Evolutionary conservation across 2,113 vertebrate species (phyloP), one percentile per base, ranked within the genome.

Genomic region (Corythoichthys haematopterus): DNA sequence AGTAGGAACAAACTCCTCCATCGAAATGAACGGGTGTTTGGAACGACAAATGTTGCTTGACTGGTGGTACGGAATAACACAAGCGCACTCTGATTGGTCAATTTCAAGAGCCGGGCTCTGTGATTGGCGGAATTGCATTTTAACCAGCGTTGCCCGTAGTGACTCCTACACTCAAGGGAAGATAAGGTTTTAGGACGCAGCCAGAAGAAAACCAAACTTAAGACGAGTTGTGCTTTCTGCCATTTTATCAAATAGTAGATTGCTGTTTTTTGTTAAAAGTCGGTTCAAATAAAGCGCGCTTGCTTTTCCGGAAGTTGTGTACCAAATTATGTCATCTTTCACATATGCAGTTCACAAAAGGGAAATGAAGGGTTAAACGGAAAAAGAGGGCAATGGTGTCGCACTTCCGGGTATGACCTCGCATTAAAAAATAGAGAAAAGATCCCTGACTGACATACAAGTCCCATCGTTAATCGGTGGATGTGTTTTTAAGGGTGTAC

Each of bases 111-210:
- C 59, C 33, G 2, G 20, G 40, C 0, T n/a, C 61, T 69, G 45
- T 84, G 86, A 89, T 91, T 91, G 87, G 89, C n/a, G 10, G 65
- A 74, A 7, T 9, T 3, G 20, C 3, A 57, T 72, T 80, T 64
- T 33, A 7, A 38, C 37, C 2, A 12, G 16, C 53, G 88, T 89
- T 87, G 78, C 80, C 74, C 50, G 6, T 79, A 76, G 85, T 16
- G 80, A 87, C 87, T 78, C 84, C 86, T 28, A n/a, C 2, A 55
- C 1, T 53, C 47, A n/a, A 3, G 16, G 62, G 64, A 15, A 15
- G 35, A 2, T 7, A 3, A 5, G 3, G 46, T 15, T 50, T 65
- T 13, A 20, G 12, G 50, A 51, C 47, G 28, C n/a, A 11, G 7
- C 36, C 35, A 10, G 9, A 2, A 38, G 16, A 10, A 5, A 61